These are phyloP conservation scores for Azemiops feae DNA, from an alignment of 2,113 vertebrate species.

Conservation along the genomic window DNA sequence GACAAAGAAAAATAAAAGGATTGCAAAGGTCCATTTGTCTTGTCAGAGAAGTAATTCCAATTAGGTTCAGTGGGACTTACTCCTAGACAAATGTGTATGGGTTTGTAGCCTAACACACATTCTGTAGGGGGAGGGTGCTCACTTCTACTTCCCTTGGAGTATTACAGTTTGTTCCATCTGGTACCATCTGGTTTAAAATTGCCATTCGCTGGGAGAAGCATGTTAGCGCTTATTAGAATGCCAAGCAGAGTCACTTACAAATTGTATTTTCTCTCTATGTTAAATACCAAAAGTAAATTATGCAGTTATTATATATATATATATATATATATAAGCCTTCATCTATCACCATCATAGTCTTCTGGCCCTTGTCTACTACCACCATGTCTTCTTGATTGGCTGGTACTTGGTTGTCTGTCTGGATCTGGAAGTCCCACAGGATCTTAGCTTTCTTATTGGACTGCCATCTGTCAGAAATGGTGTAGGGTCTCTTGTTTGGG, in stretches of 20 bases:
- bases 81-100: not conserved
- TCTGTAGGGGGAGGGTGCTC: not conserved
- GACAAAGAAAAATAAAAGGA: not conserved
- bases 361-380: no score
- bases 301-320: not conserved
- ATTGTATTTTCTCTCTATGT: not conserved
- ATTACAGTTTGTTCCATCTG: not conserved
- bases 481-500: no score
- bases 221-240: not conserved
- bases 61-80: not conserved
- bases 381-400: no score
- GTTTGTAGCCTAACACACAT: not conserved
- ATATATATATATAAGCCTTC: no score
- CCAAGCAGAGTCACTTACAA: constrained; percentile 15
- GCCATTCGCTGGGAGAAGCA: not conserved
- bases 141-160: constrained; percentile 39
- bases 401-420: no score
- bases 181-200: constrained; percentile 38
- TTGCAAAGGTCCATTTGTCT: not conserved
- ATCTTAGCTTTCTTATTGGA: no score
- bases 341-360: no score
- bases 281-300: not conserved
- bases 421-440: no score
- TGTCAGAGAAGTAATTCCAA: not conserved
- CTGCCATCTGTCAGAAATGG: no score